Conservation (phyloP, 1,140 invertebrate species). For the Chlorops oryzae region DNA sequence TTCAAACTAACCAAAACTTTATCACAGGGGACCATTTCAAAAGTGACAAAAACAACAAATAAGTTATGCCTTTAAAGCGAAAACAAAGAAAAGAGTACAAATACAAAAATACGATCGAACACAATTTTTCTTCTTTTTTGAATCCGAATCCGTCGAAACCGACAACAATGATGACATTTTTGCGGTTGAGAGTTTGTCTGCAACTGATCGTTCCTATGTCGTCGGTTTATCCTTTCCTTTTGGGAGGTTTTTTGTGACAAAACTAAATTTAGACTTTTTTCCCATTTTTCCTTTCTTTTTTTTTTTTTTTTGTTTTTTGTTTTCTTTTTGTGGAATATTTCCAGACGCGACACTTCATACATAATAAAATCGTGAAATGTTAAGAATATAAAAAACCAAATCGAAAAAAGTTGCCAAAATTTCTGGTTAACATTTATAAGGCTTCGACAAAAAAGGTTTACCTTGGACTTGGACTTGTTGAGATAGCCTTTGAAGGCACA, state of each 20-base stretch:
- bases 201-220: too few species aligned
- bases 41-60: background rate
- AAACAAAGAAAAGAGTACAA: background rate
- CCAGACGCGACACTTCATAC: constrained; percentile 44
- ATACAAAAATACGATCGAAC: background rate
- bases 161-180: constrained; percentile 45
- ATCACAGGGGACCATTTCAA: background rate
- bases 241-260: too few species aligned
- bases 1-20: too few species aligned
- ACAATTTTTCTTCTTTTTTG: too few species aligned
- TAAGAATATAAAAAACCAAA: too few species aligned
- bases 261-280: background rate
- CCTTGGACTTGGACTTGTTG: constrained; percentile 29
- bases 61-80: constrained; percentile 29
- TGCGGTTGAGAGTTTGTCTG: constrained; percentile 23
- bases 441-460: constrained; percentile 24
- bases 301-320: constrained; percentile 6
- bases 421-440: constrained; percentile 31
- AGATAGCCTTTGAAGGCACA: constrained; percentile 26
- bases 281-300: constrained; percentile 2
- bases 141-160: background rate
- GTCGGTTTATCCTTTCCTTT: too few species aligned
- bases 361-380: constrained; percentile 33
- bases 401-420: constrained; percentile 5
- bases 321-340: constrained; percentile 27